These are phyloP conservation scores for Engraulis encrasicolus DNA, from an alignment of 2,113 vertebrate genomes.

Conservation along the genomic window DNA sequence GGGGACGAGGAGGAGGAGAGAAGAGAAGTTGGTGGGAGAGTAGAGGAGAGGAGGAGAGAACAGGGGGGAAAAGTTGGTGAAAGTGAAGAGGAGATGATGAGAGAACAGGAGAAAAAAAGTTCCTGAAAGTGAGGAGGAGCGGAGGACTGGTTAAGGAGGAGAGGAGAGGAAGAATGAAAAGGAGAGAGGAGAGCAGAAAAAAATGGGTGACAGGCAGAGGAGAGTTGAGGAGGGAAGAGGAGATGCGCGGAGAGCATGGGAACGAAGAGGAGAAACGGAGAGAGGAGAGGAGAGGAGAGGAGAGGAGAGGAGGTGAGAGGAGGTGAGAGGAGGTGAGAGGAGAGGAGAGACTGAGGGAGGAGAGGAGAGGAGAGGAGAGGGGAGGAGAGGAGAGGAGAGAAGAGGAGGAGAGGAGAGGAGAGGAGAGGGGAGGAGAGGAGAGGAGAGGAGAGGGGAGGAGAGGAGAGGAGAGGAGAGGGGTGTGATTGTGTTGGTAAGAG, in stretches of 20 bases:
- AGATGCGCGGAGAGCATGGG: no score
- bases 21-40: no score
- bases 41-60: background rate
- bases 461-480: conserved; percentile 16
- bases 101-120: conserved; percentile 42
- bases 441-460: conserved; percentile 48
- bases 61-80: no score
- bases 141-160: no score
- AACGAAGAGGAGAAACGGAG: no score
- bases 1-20: conserved; percentile 26
- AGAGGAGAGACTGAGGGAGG: conserved; percentile 36
- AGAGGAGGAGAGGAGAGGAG: conserved; percentile 56
- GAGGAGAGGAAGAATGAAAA: no score
- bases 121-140: no score
- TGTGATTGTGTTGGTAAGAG: background rate
- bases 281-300: background rate
- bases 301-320: conserved; percentile 61
- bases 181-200: no score
- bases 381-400: conserved; percentile 51
- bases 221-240: no score
- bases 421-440: conserved; percentile 45
- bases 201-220: no score
- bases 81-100: conserved; percentile 61
- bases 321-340: conserved; percentile 25
- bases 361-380: conserved; percentile 54